phyloP scores from a whole-genome alignment of 2,797 vertebrate species.

The Taeniopygia guttata region DNA sequence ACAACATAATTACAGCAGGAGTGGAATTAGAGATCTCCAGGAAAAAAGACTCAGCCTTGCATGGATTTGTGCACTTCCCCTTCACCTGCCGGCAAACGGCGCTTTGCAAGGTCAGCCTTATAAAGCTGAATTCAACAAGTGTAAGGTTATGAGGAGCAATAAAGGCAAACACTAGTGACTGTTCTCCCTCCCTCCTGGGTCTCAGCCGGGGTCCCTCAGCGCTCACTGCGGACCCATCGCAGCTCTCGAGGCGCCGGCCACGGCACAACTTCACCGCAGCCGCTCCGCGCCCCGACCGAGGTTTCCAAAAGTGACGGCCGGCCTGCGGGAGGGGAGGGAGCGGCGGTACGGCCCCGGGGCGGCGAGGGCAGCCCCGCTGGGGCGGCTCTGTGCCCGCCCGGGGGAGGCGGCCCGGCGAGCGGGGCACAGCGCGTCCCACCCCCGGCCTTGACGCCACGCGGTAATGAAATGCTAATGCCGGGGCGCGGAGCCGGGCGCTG shows the following conservation, averaged over 20 bases:
- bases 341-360: background rate
- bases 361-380: background rate
- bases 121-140: background rate
- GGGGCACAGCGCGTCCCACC: slow-evolving; percentile 12
- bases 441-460: slow-evolving; percentile 43
- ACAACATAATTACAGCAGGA: background rate
- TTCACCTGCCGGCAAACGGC: background rate
- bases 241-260: background rate
- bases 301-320: background rate
- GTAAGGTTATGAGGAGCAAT: background rate
- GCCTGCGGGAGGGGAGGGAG: background rate
- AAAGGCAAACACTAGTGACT: rapidly evolving
- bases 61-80: rapidly evolving
- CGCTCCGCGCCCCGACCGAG: background rate
- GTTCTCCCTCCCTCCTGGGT: background rate
- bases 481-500: slow-evolving; percentile 32
- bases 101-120: background rate
- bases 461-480: slow-evolving; percentile 46
- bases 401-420: background rate
- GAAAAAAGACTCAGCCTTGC: background rate
- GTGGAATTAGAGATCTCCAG: background rate
- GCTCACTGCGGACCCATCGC: background rate
- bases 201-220: background rate
- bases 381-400: background rate
- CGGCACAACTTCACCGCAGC: background rate